Conservation (phyloP, 2,888 invertebrate genomes). For the Selenia dentaria region DNA sequence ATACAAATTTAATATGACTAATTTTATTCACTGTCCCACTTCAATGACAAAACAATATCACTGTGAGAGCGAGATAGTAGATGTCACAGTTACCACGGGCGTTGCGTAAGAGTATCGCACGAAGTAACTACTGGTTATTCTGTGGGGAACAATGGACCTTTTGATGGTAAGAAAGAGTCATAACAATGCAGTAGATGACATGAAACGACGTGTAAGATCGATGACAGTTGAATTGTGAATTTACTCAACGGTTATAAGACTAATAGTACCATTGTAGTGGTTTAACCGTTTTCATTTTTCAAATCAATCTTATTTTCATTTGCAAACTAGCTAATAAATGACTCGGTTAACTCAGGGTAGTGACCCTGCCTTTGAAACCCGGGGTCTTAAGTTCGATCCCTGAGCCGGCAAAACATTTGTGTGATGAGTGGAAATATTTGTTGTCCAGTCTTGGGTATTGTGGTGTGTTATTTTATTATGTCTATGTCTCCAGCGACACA, state of each 20-base stretch:
- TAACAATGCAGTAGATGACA: constrained; percentile 7
- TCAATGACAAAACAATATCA: constrained; percentile 11
- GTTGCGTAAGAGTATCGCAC: constrained; percentile 45
- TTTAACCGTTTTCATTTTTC: no score
- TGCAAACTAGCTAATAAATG: no score
- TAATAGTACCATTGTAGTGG: no score
- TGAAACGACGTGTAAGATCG: constrained; percentile 6
- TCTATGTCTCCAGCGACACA: no score
- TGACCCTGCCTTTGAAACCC: no score
- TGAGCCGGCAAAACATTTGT: no score
- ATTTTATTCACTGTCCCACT: constrained; percentile 16
- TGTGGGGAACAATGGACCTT: constrained; percentile 21
- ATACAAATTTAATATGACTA: constrained; percentile 17
- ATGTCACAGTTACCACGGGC: constrained; percentile 56
- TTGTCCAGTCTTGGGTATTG: no score
- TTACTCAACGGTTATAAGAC: neutral
- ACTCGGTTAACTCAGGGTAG: no score
- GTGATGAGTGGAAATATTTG: no score
- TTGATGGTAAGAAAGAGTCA: constrained; percentile 4
- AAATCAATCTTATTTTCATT: no score
- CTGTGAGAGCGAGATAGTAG: constrained; percentile 28
- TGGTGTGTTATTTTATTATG: no score
- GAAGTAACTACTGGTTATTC: constrained; percentile 27
- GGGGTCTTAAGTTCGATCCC: no score
- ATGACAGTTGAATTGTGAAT: neutral